phyloP scores from a whole-genome alignment of 2,113 vertebrate species.

The Henicopernis longicauda region DNA sequence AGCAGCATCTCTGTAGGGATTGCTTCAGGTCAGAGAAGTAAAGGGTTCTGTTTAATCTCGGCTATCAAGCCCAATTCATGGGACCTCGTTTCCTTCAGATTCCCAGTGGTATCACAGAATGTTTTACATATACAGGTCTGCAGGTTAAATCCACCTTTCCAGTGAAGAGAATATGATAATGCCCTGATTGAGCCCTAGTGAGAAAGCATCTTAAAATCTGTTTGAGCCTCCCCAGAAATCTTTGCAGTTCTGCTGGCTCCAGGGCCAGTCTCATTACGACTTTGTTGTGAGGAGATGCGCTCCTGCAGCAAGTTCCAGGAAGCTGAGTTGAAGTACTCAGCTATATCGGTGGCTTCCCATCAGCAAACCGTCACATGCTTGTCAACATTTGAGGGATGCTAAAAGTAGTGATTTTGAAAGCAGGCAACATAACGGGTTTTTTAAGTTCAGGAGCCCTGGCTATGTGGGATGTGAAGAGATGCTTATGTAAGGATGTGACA shows the following conservation, averaged over 20 bases:
- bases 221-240: background rate
- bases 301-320: background rate
- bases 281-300: background rate
- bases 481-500: conserved; percentile 42
- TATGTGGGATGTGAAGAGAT: conserved; percentile 50
- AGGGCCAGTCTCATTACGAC: background rate
- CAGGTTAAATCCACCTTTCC: background rate
- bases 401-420: conserved; percentile 13
- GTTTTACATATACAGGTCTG: background rate
- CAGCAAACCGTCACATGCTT: conserved; percentile 34
- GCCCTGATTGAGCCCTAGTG: background rate
- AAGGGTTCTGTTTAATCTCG: background rate
- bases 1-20: background rate
- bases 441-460: conserved; percentile 28
- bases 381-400: conserved; percentile 15
- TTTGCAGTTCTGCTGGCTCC: background rate
- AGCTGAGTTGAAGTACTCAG: background rate
- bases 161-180: background rate
- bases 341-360: background rate
- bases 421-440: background rate
- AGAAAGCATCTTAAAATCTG: background rate
- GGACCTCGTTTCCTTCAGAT: background rate
- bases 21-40: background rate
- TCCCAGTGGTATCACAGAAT: background rate
- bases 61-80: background rate